phyloP scores from a whole-genome alignment of 2,888 invertebrate species.

The Drosophila emarginata region DNA sequence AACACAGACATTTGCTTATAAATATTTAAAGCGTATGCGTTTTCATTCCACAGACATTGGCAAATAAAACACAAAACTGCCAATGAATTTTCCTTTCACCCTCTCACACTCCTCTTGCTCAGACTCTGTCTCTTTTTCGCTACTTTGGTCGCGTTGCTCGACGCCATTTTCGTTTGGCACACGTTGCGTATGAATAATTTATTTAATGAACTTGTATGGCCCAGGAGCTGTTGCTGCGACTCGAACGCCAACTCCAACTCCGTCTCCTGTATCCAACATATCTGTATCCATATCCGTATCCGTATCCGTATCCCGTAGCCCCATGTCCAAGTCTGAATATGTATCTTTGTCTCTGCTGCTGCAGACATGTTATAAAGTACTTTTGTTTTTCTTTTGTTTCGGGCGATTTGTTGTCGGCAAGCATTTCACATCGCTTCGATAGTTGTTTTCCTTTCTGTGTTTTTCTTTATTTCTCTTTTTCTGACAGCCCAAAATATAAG shows the following conservation, averaged over 20 bases:
- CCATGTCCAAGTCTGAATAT: conserved; percentile 23
- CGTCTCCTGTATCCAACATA: conserved; percentile 25
- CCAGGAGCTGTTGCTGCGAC: conserved; percentile 18
- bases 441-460: conserved; percentile 35
- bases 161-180: conserved; percentile 72
- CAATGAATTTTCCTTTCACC: conserved; percentile 52
- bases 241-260: neutral
- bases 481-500: conserved; percentile 57
- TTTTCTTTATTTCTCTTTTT: conserved; percentile 43
- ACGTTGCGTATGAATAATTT: conserved; percentile 79
- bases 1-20: conserved; percentile 79
- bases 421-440: conserved; percentile 48
- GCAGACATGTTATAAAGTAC: conserved; percentile 68
- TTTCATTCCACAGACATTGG: conserved; percentile 74
- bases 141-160: conserved; percentile 48
- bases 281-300: conserved; percentile 25
- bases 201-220: conserved; percentile 78
- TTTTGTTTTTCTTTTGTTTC: conserved; percentile 68
- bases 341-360: conserved; percentile 55
- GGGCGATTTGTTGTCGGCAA: conserved; percentile 65
- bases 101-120: neutral
- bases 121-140: conserved; percentile 19
- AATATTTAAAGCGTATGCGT: conserved; percentile 81
- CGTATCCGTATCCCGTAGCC: neutral
- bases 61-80: conserved; percentile 61